These are phyloP conservation scores for Drosophila mulleri DNA, from an alignment of 2,888 invertebrate genomes.

Conservation along the genomic window DNA sequence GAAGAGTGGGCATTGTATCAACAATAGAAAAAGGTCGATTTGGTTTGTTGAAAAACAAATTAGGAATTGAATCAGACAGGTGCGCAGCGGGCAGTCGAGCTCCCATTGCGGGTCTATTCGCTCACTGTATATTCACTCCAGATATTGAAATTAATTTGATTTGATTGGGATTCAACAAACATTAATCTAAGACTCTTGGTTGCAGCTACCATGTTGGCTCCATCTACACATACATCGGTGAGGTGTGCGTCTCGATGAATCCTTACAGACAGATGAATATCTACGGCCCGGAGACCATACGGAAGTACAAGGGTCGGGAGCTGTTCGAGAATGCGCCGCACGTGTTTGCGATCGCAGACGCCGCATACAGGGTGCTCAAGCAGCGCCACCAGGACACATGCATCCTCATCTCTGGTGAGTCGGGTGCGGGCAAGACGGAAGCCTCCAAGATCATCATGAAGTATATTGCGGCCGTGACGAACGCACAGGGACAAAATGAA, in stretches of 20 bases:
- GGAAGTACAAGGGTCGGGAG: slow-evolving; percentile 96
- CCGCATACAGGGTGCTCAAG: slow-evolving; percentile 97
- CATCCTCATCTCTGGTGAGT: slow-evolving; percentile 99
- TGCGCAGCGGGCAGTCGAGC: slow-evolving; percentile 38
- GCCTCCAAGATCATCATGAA: slow-evolving; percentile 99
- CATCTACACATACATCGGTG: slow-evolving; percentile 99
- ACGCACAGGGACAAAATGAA: slow-evolving; percentile 95
- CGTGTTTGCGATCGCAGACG: slow-evolving; percentile 98
- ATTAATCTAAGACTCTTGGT: slow-evolving; percentile 2
- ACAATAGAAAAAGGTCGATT: slow-evolving; percentile 7
- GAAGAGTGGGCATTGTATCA: slow-evolving; percentile 6
- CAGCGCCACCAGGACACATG: slow-evolving; percentile 96
- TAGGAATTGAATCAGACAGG: slow-evolving; percentile 54
- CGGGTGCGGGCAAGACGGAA: slow-evolving; percentile 99
- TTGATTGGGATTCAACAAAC: slow-evolving; percentile 3
- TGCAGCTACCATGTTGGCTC: slow-evolving; percentile 93
- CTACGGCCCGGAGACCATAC: slow-evolving; percentile 94
- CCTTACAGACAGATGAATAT: slow-evolving; percentile 97
- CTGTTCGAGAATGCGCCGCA: slow-evolving; percentile 98
- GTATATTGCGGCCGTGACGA: slow-evolving; percentile 98
- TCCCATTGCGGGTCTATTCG: neutral
- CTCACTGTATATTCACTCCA: neutral
- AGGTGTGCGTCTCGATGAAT: slow-evolving; percentile 98
- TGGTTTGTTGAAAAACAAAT: slow-evolving; percentile 49
- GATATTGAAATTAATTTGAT: slow-evolving; percentile 21